A percentile compares a stretch with the other conserved stretches of the same genome.
Conservation (phyloP, 2,797 vertebrate species). For the Danio kyathit region DNA sequence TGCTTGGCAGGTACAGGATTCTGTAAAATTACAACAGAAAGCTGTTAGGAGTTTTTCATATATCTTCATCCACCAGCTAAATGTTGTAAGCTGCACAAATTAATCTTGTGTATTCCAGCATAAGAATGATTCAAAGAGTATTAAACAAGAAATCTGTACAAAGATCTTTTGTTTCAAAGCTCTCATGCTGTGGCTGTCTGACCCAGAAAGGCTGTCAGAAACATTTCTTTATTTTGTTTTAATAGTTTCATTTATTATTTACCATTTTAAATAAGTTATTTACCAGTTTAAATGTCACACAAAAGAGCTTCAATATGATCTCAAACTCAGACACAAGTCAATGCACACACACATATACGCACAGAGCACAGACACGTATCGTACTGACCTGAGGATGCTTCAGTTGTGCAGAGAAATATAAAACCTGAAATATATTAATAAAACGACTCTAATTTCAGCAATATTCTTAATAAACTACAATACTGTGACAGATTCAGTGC, state of each 20-base stretch:
- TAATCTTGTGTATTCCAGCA: neutral
- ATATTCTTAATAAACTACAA: neutral
- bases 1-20: neutral
- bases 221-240: neutral
- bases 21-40: conserved; percentile 61
- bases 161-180: neutral
- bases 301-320: neutral
- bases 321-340: neutral
- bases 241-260: neutral
- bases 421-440: conserved; percentile 8
- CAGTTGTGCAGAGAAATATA: conserved; percentile 8
- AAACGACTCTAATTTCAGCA: neutral
- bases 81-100: neutral
- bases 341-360: neutral
- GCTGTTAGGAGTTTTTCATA: neutral
- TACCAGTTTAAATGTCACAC: neutral
- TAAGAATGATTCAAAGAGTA: neutral
- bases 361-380: neutral
- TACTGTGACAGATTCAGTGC: neutral
- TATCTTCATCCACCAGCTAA: neutral
- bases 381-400: conserved; percentile 44
- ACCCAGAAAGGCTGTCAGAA: neutral
- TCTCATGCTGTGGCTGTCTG: neutral
- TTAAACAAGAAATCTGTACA: neutral
- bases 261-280: neutral